Base-by-base conservation (phyloP, 2,797 vertebrate species). In the Acrocephalus scirpaceus region DNA sequence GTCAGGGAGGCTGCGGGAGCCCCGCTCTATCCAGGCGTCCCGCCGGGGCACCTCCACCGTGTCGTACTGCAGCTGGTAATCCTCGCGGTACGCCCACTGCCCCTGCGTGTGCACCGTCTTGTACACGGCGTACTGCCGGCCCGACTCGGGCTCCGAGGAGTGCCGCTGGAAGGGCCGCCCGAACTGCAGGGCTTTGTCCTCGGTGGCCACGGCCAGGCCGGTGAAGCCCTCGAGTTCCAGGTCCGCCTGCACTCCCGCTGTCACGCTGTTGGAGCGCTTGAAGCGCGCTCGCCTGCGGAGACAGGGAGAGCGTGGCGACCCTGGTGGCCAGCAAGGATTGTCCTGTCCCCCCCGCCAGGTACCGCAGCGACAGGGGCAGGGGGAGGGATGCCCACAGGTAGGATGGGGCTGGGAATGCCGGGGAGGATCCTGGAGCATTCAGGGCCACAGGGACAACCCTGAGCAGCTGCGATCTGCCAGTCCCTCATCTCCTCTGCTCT, bases 181-280 rank as follows among this genome's bases (percentile, higher is more conserved):
- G 0, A 99, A 99, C 98, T 99, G 99, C 75, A 99, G 98, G 57
- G 99, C 98, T 97, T 99, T 99, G 97, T 99, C 99, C 98, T 99
- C 99, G 1, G 98, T 99, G 86, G 99, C 98, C 94, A 99, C 99
- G 0, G 97, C 69, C 85, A 97, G 67, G 27, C 99, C 98, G 0
- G 98, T 98, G 93, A 99, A 98, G 86, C 99, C 99, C 97, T 99
- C 99, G 4, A 99, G 98, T 97, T 99, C 99, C 97, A 99, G 98
- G 98, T 99, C 99, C 0, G 99, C 99, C 98, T 99, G 99, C 96
- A 99, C 99, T 2, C 99, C 99, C 0, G 99, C 99, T 0, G 99
- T 99, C 97, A 99, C 99, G 5, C 99, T 99, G 98, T 99, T 99
- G 97, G 99, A 99, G 92, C 99, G 99, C 97, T 99, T 99, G 98